Conservation (phyloP, 2,888 invertebrate genomes). For the Epistrophe eligans region DNA sequence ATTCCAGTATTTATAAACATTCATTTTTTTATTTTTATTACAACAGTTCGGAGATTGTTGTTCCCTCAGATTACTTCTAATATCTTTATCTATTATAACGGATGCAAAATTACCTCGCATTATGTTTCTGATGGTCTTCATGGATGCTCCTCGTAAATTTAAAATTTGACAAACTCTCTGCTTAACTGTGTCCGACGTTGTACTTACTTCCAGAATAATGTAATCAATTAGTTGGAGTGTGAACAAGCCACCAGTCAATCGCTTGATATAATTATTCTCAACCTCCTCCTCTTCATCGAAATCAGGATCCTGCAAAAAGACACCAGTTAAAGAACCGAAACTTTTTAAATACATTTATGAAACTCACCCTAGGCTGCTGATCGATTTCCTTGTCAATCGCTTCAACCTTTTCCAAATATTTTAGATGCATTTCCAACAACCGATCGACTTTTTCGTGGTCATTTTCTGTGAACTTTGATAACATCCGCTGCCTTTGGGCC, state of each 20-base stretch:
- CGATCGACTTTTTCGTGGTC: slow-evolving; percentile 99
- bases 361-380: slow-evolving; percentile 82
- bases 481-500: slow-evolving; percentile 93
- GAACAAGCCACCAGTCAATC: slow-evolving; percentile 97
- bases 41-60: too few relatives aligned
- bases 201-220: slow-evolving; percentile 90
- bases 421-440: slow-evolving; percentile 97
- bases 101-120: slow-evolving; percentile 90
- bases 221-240: slow-evolving; percentile 97
- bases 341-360: background rate
- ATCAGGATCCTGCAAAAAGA: slow-evolving; percentile 78
- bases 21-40: too few relatives aligned
- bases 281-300: slow-evolving; percentile 90
- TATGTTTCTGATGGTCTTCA: slow-evolving; percentile 96
- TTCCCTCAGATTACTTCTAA: too few relatives aligned
- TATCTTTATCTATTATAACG: too few relatives aligned
- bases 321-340: slow-evolving; percentile 22
- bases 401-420: slow-evolving; percentile 97
- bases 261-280: slow-evolving; percentile 93
- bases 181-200: slow-evolving; percentile 89
- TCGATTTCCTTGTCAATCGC: slow-evolving; percentile 92
- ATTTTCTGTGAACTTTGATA: slow-evolving; percentile 98
- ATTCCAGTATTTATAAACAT: too few relatives aligned
- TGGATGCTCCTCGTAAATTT: slow-evolving; percentile 94
- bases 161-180: slow-evolving; percentile 95